Evolutionary conservation across 2,113 vertebrate genomes (phyloP).

Genomic region (Rallus limicola): DNA sequence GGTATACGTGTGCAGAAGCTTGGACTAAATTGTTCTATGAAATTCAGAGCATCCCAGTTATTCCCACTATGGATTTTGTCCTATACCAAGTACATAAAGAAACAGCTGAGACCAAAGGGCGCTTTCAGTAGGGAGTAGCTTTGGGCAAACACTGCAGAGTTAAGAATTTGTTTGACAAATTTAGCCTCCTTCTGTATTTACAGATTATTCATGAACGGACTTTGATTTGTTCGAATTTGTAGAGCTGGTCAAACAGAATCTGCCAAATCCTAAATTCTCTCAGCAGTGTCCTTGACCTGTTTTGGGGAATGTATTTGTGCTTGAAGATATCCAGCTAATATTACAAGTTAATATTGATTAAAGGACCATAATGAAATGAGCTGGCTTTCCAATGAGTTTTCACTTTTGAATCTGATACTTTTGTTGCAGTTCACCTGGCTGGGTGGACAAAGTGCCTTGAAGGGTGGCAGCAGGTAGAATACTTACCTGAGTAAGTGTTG

Average conservation of each 20-base stretch:
- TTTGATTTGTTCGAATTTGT: not conserved
- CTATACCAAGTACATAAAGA: not conserved
- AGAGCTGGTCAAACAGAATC: slow-evolving; percentile 28
- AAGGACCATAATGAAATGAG: not conserved
- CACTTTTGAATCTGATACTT: not conserved
- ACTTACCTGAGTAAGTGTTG: not conserved
- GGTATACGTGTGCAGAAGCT: not conserved
- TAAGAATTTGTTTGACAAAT: slow-evolving; percentile 36
- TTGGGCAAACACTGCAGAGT: not conserved
- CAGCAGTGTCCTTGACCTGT: not conserved
- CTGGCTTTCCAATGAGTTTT: not conserved
- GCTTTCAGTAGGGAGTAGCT: not conserved
- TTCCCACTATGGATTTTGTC: not conserved
- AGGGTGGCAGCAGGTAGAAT: not conserved
- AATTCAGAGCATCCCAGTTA: not conserved
- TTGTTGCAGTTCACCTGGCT: not conserved
- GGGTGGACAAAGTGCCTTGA: not conserved
- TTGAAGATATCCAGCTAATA: not conserved
- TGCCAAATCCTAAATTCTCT: not conserved
- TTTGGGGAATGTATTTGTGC: not conserved
- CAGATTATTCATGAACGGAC: slow-evolving; percentile 15
- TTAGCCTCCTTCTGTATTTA: slow-evolving; percentile 9
- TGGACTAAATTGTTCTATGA: not conserved
- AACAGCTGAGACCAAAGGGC: not conserved
- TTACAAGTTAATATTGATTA: not conserved